A percentile compares a stretch with the other conserved stretches of the same genome.
These are phyloP conservation scores for Bedellia somnulentella DNA, from an alignment of 2,888 invertebrate species.

Conservation along the genomic window DNA sequence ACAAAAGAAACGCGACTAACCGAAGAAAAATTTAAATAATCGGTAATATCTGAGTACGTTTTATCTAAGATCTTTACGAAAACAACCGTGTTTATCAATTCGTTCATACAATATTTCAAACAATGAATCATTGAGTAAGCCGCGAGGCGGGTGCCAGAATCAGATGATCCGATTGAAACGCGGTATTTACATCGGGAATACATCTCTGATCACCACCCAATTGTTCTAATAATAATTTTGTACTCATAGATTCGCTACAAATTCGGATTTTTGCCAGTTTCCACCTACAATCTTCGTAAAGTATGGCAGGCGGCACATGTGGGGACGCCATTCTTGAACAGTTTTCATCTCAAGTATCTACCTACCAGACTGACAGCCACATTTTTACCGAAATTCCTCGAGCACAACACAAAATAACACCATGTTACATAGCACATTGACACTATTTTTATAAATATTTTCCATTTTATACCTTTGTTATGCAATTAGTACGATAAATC, in stretches of 20 bases:
- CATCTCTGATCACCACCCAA: conserved; percentile 18
- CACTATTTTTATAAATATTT: conserved; percentile 23
- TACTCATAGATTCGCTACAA: no score
- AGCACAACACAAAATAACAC: conserved; percentile 36
- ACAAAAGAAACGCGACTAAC: conserved; percentile 14
- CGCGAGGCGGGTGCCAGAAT: conserved; percentile 27
- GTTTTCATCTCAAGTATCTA: conserved; percentile 66
- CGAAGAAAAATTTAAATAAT: conserved; percentile 10
- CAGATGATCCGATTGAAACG: conserved; percentile 16
- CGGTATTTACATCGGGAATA: conserved; percentile 22
- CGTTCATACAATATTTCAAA: conserved; percentile 34
- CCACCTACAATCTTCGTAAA: conserved; percentile 28
- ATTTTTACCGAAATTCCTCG: conserved; percentile 41
- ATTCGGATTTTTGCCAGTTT: conserved; percentile 22
- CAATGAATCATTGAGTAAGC: conserved; percentile 43
- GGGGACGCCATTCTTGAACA: conserved; percentile 75
- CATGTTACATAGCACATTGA: conserved; percentile 28
- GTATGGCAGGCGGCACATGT: conserved; percentile 63
- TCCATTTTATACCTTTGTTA: conserved; percentile 39
- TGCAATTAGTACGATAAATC: conserved; percentile 30
- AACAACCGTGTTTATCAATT: conserved; percentile 20
- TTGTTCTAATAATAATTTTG: no score
- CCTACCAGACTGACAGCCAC: conserved; percentile 63
- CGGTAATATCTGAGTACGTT: conserved; percentile 9
- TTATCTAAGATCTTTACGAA: conserved; percentile 7